Evolutionary conservation across 2,797 vertebrate genomes (phyloP), one percentile per base, ranked within the genome.

Genomic region (Poeciliopsis infans): DNA sequence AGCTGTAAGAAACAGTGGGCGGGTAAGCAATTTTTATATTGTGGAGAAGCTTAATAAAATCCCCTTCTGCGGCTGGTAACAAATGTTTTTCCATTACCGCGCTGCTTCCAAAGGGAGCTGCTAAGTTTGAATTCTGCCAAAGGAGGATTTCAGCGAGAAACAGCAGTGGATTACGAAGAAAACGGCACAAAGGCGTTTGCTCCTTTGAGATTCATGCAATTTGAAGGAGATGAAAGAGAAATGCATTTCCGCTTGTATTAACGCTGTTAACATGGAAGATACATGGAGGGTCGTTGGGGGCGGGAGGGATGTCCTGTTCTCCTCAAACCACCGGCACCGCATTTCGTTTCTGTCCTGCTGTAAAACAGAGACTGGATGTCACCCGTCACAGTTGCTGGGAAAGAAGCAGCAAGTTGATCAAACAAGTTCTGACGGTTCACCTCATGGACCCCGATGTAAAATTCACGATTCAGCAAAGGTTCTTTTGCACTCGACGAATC

Each of bases 391-490:
- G 78, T 57, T 79, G 81, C 55, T 72, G 73, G 39, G 66, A 20
- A 7, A 28, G 79, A 77, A 43, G 81, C 81, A 78, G 55, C 23
- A 73, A 78, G 78, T 77, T 12, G 39, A 89, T 84, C 73, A 80
- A 89, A 92, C 74, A 41, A 36, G 72, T 66, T 74, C 33, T 18
- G 85, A 81, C 89, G 31, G 78, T 78, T 83, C 72, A 68, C 31
- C 71, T 61, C 64, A 55, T 68, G 5, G 75, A 77, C 46, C 77
- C 25, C 64, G 8, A 89, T 93, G 85, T 85, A 80, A 91, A 83
- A 92, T 93, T 90, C 79, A 90, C 75, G 79, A 90, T 89, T 91
- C 90, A 83, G 80, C 68, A 1, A 51, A 86, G 75, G 80, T 77
- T 77, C 49, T 71, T 1, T 72, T 64, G 75, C 25, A 36, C 86